Evolutionary conservation across 2,113 vertebrate genomes (phyloP), one percentile per base, ranked within the genome.

Genomic region (Ramphastos sulfuratus): DNA sequence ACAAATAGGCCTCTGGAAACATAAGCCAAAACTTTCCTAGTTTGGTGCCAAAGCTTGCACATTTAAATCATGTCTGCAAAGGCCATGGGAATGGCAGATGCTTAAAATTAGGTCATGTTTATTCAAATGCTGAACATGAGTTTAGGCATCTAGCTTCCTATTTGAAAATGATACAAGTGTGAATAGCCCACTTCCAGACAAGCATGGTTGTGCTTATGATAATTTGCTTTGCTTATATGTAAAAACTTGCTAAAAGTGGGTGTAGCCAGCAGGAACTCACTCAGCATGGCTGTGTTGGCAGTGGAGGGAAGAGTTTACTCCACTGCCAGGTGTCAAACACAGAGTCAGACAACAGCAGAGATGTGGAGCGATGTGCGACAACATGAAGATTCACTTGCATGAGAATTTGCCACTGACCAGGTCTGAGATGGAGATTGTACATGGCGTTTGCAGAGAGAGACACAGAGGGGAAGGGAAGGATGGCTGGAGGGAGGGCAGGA

Each of bases 61-160:
- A 75, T 86, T 92, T 90, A 30, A 83, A 81, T 86, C 80, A 64
- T 74, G 7, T 56, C 78, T 93, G 33, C 39, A 67, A 84, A 88
- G 61, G 58, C 72, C 37, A 58, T 69, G 85, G 79, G 87, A 95
- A 90, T 88, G 70, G 83, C 44, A 84, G 86, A 82, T 90, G 66
- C 83, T 93, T 89, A 65, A 92, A 92, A 90, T 75, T 39, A 79
- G 60, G 83, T 39, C 77, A 72, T 88, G 73, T 90, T 96, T 96
- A 86, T 93, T 93, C 87, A 90, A 84, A 73, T 48, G n/a, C 70
- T 75, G 66, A 86, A 86, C 85, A 84, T 61, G 73, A 24, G n/a
- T 88, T 81, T 90, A 88, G 77, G n/a, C 88, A 89, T 64, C 83
- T 69, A 79, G 25, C 37, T 90, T 94, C 70, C 83, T 59, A 72